Evolutionary conservation across 30 jellyfish, hydroid and myxozoan genomes (phyloP).

Genomic region (Chrysaora quinquecirrha): DNA sequence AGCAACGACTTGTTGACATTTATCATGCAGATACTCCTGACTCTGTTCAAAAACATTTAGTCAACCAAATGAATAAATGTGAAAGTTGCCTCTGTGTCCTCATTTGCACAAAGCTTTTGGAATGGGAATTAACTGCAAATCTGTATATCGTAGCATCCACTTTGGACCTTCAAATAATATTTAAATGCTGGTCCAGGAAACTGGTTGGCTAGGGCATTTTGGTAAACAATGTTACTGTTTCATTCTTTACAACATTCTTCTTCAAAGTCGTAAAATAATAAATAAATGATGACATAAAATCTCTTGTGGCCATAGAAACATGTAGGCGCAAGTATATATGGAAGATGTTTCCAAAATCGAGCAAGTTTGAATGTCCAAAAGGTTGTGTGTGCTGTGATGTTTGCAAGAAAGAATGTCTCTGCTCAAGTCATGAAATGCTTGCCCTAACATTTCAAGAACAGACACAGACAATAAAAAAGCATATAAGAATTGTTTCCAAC

Average conservation of each 20-base stretch:
- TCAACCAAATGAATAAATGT: background rate
- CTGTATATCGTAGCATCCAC: background rate
- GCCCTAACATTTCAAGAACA: background rate
- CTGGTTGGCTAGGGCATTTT: background rate
- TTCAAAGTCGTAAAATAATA: background rate
- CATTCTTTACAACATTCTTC: background rate
- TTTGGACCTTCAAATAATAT: background rate
- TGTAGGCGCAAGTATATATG: background rate
- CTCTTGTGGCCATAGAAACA: no score
- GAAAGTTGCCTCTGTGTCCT: background rate
- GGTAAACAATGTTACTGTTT: background rate
- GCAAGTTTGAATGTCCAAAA: background rate
- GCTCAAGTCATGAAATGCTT: background rate
- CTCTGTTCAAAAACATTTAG: background rate
- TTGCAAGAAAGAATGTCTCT: background rate
- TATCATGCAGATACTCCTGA: background rate
- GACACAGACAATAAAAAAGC: background rate
- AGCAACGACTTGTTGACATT: background rate
- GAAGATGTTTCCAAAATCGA: background rate
- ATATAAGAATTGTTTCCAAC: background rate
- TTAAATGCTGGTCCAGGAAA: background rate
- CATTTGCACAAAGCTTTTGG: background rate
- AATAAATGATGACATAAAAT: no score
- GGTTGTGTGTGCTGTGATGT: conserved; percentile 1
- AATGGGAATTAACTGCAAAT: background rate